Evolutionary conservation across 2,888 invertebrate species (phyloP).

Genomic region (Drosophila kuntzei): DNA sequence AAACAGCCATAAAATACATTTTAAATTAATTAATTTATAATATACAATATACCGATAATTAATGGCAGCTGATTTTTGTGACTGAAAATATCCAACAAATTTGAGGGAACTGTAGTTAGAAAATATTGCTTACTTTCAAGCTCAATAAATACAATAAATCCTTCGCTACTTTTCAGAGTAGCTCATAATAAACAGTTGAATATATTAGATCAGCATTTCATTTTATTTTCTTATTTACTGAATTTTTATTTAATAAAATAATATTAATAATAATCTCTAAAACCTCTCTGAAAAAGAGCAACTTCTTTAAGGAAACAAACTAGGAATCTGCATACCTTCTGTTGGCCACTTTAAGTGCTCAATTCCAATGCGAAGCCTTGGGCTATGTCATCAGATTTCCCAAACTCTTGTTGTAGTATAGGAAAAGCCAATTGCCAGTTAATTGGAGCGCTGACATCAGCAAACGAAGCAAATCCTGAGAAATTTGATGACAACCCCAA

Average conservation of each 20-base stretch:
- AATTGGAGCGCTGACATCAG: conserved; percentile 74
- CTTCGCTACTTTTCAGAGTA: too few relatives aligned
- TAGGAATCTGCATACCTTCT: conserved; percentile 59
- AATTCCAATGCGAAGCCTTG: background rate
- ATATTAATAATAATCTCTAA: too few relatives aligned
- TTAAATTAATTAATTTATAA: too few relatives aligned
- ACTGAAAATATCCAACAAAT: too few relatives aligned
- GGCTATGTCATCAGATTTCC: conserved; percentile 40
- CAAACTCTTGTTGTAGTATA: conserved; percentile 19
- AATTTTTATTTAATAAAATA: too few relatives aligned
- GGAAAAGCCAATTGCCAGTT: conserved; percentile 59
- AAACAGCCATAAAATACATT: too few relatives aligned
- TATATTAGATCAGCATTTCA: too few relatives aligned
- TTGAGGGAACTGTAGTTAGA: too few relatives aligned
- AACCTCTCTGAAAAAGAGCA: too few relatives aligned
- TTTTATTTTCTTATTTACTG: too few relatives aligned
- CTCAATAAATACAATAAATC: too few relatives aligned
- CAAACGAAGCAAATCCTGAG: conserved; percentile 41
- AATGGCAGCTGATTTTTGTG: background rate
- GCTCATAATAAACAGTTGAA: background rate
- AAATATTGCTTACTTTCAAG: background rate
- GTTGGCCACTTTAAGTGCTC: background rate
- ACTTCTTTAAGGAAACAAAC: background rate
- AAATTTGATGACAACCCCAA: conserved; percentile 64
- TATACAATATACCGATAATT: too few relatives aligned